These are phyloP conservation scores for Podabrus alpinus DNA, from an alignment of 2,888 invertebrate genomes.

Conservation along the genomic window DNA sequence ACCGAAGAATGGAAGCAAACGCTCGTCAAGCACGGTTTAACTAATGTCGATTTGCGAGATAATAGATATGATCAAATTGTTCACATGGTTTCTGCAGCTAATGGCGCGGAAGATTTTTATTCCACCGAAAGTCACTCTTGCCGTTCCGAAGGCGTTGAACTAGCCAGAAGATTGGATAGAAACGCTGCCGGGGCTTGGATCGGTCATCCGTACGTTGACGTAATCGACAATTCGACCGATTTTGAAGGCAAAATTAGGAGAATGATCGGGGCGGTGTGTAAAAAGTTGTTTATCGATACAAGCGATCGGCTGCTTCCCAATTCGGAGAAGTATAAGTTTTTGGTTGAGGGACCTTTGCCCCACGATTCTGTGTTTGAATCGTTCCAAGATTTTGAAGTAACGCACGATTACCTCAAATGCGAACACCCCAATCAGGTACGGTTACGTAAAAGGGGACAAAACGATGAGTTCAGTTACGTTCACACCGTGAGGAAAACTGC, in stretches of 20 bases:
- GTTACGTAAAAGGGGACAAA: slow-evolving; percentile 91
- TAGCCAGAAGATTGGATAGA: slow-evolving; percentile 87
- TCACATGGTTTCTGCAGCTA: slow-evolving; percentile 97
- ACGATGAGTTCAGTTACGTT: slow-evolving; percentile 89
- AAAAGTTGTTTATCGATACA: slow-evolving; percentile 92
- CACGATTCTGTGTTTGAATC: slow-evolving; percentile 75
- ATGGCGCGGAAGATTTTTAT: slow-evolving; percentile 97
- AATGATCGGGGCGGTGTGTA: slow-evolving; percentile 89
- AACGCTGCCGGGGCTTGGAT: slow-evolving; percentile 97
- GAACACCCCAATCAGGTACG: slow-evolving; percentile 89
- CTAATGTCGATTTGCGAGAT: slow-evolving; percentile 88
- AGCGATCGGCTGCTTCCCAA: slow-evolving; percentile 91
- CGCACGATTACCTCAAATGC: slow-evolving; percentile 94
- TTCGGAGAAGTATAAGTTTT: slow-evolving; percentile 94
- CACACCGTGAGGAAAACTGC: slow-evolving; percentile 90
- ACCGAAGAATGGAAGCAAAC: slow-evolving; percentile 89
- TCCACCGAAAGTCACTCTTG: slow-evolving; percentile 94
- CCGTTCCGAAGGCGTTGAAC: slow-evolving; percentile 87
- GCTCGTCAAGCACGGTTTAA: slow-evolving; percentile 83
- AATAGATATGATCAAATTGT: slow-evolving; percentile 96
- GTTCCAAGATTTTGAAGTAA: slow-evolving; percentile 97
- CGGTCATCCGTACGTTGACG: slow-evolving; percentile 99
- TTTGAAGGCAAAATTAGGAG: slow-evolving; percentile 96
- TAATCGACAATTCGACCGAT: slow-evolving; percentile 96
- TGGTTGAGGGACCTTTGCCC: slow-evolving; percentile 76